These are phyloP conservation scores for Psilopsiagon aurifrons DNA, from an alignment of 2,113 vertebrate genomes.

Conservation along the genomic window DNA sequence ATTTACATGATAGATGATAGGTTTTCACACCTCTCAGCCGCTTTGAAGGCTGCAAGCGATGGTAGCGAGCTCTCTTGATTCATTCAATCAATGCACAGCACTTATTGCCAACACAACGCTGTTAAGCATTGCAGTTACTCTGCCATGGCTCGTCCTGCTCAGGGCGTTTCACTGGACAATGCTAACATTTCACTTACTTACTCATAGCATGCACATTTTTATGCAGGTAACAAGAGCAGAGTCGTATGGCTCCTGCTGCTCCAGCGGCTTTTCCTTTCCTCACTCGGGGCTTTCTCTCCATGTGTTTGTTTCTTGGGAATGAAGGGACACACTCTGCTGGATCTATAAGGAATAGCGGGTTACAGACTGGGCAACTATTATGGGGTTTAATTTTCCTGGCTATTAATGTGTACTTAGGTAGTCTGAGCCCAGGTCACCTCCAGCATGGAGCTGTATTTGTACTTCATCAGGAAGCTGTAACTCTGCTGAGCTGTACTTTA, in stretches of 20 bases:
- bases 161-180: background rate
- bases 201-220: background rate
- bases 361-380: background rate
- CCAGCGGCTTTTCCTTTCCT: background rate
- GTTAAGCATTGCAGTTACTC: background rate
- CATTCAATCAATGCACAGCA: background rate
- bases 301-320: background rate
- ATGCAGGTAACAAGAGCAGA: background rate
- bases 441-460: accelerated
- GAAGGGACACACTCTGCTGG: background rate
- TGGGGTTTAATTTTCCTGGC: background rate
- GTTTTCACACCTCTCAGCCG: background rate
- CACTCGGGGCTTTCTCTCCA: background rate
- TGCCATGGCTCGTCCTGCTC: background rate
- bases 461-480: background rate
- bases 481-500: background rate
- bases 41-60: background rate
- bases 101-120: background rate
- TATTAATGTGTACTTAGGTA: background rate
- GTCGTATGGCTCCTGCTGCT: background rate
- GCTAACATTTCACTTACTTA: background rate
- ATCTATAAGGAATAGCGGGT: background rate
- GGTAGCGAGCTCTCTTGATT: background rate
- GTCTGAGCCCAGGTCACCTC: background rate
- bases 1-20: background rate